Conservation (phyloP, 1,140 invertebrate genomes). For the Orius insidiosus region DNA sequence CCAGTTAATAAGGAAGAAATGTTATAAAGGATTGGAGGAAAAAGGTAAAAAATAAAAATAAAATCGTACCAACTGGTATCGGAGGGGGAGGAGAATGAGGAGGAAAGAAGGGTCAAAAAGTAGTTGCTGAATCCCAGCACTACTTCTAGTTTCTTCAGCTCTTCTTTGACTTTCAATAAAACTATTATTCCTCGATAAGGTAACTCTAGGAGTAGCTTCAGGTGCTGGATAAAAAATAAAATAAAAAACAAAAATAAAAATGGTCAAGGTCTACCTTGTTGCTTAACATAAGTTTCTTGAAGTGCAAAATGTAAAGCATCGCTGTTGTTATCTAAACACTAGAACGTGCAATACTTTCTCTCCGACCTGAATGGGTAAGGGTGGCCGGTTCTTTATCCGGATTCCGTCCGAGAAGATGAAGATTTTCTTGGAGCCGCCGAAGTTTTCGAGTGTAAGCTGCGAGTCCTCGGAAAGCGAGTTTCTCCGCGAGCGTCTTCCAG, state of each 20-base stretch:
- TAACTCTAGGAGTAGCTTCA: constrained; percentile 6
- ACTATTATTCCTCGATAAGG: constrained; percentile 15
- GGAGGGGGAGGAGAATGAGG: constrained; percentile 3
- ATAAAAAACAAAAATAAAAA: not conserved
- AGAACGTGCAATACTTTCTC: constrained; percentile 12
- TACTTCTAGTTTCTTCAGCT: constrained; percentile 17
- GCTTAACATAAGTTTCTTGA: constrained; percentile 11
- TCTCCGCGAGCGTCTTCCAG: constrained; percentile 60
- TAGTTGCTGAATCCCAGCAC: constrained; percentile 20
- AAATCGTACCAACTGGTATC: not conserved
- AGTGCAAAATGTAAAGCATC: constrained; percentile 16
- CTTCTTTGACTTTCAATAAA: constrained; percentile 14
- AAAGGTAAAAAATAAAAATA: not conserved
- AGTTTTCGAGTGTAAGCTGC: constrained; percentile 76
- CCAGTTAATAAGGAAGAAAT: not conserved
- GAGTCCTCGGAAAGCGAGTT: constrained; percentile 76
- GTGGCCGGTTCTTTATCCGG: constrained; percentile 56
- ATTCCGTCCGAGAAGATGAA: constrained; percentile 44
- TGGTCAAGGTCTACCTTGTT: constrained; percentile 2
- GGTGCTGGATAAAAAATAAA: constrained; percentile 7
- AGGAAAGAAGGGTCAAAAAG: constrained; percentile 17
- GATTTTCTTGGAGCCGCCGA: constrained; percentile 51
- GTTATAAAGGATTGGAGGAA: not conserved
- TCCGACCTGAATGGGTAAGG: constrained; percentile 22
- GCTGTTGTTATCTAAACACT: constrained; percentile 17